Evolutionary conservation across 2,113 vertebrate genomes (phyloP).

Genomic region (Gopherus flavomarginatus): DNA sequence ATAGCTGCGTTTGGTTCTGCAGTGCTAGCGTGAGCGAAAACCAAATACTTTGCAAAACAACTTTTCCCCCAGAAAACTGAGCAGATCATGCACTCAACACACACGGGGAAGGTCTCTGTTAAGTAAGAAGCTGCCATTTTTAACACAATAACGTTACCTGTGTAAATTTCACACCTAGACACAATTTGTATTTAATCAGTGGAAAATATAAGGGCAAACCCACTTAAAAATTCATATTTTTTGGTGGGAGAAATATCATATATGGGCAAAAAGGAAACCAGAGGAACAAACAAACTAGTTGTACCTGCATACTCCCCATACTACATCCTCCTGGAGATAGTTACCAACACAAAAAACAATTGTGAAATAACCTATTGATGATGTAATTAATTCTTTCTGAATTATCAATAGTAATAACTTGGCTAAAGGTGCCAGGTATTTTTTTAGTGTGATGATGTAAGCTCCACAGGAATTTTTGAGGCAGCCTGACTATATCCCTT

Average conservation of each 20-base stretch:
- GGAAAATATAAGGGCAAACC: rapidly evolving
- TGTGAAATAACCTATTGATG: background rate
- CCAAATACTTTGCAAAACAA: rapidly evolving
- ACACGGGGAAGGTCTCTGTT: background rate
- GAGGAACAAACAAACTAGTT: background rate
- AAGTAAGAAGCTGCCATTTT: background rate
- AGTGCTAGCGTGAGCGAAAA: rapidly evolving
- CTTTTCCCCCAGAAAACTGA: background rate
- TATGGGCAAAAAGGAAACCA: background rate
- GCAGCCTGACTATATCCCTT: background rate
- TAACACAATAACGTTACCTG: background rate
- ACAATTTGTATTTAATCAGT: background rate
- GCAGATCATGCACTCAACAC: background rate
- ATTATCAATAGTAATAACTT: background rate
- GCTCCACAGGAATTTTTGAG: background rate
- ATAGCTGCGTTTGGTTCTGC: rapidly evolving
- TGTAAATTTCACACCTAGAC: rapidly evolving
- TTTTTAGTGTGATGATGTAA: background rate
- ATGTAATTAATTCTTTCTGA: constrained; percentile 5
- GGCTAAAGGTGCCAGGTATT: background rate
- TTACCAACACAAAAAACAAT: background rate
- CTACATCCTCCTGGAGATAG: background rate
- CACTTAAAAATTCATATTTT: rapidly evolving
- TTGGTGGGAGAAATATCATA: background rate
- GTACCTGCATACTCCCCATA: background rate